Percentiles rank a stretch among this genome's conserved stretches.
Conservation (phyloP, 1,140 invertebrate species). For the Lasaia peninsularis region DNA sequence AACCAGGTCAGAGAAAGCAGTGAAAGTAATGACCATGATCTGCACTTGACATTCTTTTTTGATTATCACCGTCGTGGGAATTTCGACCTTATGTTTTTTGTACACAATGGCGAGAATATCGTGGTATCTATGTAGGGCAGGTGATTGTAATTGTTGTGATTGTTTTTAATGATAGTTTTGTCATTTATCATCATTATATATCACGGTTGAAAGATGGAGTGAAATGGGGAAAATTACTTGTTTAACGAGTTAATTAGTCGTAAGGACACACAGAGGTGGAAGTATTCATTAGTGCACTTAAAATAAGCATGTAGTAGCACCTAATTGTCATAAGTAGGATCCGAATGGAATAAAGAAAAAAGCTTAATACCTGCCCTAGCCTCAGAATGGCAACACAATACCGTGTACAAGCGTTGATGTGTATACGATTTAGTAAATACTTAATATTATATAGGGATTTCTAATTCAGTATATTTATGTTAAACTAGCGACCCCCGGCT, state of each 20-base stretch:
- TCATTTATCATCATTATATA: neutral
- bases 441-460: too few species aligned
- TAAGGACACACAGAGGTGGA: too few species aligned
- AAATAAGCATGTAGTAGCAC: too few species aligned
- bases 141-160: neutral
- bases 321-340: too few species aligned
- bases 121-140: neutral
- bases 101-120: neutral
- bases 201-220: neutral
- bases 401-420: too few species aligned
- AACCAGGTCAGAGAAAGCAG: conserved; percentile 59
- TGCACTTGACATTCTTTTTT: conserved; percentile 46
- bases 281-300: too few species aligned
- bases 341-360: too few species aligned
- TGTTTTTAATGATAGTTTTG: neutral
- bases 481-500: too few species aligned
- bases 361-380: too few species aligned
- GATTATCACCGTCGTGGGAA: conserved; percentile 15
- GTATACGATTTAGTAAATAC: too few species aligned
- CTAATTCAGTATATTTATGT: too few species aligned
- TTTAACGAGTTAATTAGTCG: neutral
- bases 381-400: too few species aligned
- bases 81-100: neutral
- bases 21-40: conserved; percentile 58
- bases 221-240: neutral